Percentiles rank a stretch among this genome's conserved stretches.
phyloP scores from a whole-genome alignment of 2,888 invertebrate genomes.

The Gymnosoma rotundatum region DNA sequence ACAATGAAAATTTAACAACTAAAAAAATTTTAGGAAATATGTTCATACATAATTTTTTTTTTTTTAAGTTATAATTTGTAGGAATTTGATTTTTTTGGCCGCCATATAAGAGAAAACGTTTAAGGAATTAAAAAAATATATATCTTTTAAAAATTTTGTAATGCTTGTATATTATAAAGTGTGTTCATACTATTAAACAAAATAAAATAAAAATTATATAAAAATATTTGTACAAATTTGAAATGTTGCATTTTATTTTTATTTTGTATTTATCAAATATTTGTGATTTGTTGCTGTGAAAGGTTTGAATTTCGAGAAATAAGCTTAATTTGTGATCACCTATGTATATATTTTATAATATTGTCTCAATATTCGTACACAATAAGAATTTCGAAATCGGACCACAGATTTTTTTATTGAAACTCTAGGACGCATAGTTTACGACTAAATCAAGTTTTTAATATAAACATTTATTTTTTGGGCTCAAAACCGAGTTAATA shows the following conservation, averaged over 20 bases:
- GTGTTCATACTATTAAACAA: slow-evolving; percentile 61
- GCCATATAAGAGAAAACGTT: slow-evolving; percentile 18
- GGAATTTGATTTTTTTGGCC: slow-evolving; percentile 26
- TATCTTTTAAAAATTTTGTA: slow-evolving; percentile 29
- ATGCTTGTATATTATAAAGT: slow-evolving; percentile 54
- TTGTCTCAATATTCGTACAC: too few species aligned
- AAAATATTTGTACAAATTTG: slow-evolving; percentile 61
- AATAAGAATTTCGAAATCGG: too few species aligned
- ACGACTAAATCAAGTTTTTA: too few species aligned
- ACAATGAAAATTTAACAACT: slow-evolving; percentile 4
- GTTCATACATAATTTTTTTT: neutral
- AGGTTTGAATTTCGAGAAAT: neutral
- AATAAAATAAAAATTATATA: slow-evolving; percentile 27
- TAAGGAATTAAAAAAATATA: slow-evolving; percentile 31
- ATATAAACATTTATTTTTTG: too few species aligned
- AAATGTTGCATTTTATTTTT: slow-evolving; percentile 25
- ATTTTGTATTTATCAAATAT: neutral
- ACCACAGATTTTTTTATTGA: too few species aligned
- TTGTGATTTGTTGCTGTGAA: neutral
- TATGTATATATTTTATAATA: too few species aligned
- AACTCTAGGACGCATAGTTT: too few species aligned
- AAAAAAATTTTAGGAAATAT: slow-evolving; percentile 26
- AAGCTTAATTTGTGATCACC: neutral
- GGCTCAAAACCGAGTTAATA: too few species aligned
- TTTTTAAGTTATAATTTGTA: slow-evolving; percentile 30